Conservation (phyloP, 2,113 vertebrate species). For the Suncus etruscus region DNA sequence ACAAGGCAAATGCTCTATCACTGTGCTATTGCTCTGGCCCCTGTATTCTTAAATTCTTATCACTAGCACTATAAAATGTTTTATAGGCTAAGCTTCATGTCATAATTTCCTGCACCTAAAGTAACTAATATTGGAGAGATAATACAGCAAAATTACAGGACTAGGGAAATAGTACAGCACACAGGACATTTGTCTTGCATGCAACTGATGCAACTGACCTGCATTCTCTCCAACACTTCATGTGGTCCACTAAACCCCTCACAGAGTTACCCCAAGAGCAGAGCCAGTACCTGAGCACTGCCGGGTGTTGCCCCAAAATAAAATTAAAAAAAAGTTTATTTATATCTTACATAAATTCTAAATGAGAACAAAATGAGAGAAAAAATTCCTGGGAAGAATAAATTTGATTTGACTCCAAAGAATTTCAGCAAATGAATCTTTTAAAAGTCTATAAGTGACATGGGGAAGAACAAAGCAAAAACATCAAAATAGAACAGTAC, state of each 20-base stretch:
- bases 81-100: neutral
- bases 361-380: neutral
- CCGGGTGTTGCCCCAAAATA: neutral
- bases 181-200: neutral
- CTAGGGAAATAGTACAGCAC: too few species aligned
- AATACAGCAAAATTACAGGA: too few species aligned
- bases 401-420: neutral
- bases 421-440: conserved; percentile 46
- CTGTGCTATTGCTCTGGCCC: too few species aligned
- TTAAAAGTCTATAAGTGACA: neutral
- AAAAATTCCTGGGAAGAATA: neutral
- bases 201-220: too few species aligned
- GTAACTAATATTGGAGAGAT: neutral
- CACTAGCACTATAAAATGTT: neutral
- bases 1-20: too few species aligned
- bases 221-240: too few species aligned
- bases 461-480: conserved; percentile 3
- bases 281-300: too few species aligned
- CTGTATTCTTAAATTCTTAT: neutral
- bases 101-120: neutral
- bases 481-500: neutral
- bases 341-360: conserved; percentile 16
- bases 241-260: too few species aligned
- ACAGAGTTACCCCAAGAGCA: too few species aligned
- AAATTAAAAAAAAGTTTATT: neutral